Percentiles rank a stretch among this genome's conserved stretches.
These are phyloP conservation scores for Tamias sibiricus DNA, from an alignment of 2,113 vertebrate species.

Conservation along the genomic window DNA sequence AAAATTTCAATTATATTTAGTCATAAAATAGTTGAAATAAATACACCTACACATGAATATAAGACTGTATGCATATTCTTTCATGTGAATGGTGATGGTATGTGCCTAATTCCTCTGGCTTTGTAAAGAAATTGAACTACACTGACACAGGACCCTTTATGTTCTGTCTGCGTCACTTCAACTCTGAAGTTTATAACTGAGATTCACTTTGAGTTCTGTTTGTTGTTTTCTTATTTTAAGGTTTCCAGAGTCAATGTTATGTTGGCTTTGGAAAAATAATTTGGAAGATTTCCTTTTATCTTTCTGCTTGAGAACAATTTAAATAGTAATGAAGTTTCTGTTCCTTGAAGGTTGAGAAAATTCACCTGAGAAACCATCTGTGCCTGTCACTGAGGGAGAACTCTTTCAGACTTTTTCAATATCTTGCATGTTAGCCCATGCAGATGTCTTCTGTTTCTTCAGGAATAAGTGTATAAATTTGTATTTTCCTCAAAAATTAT, in stretches of 20 bases:
- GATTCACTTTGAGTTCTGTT: not conserved
- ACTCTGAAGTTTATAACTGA: not conserved
- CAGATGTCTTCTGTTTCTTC: not conserved
- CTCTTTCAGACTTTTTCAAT: slow-evolving; percentile 48
- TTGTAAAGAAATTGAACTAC: not conserved
- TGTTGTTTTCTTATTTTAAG: slow-evolving; percentile 34
- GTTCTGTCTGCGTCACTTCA: not conserved
- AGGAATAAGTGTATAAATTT: slow-evolving; percentile 63
- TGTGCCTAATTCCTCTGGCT: not conserved
- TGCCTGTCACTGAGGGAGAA: slow-evolving; percentile 63
- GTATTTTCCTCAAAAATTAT: slow-evolving; percentile 33
- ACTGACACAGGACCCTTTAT: not conserved
- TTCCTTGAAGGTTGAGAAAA: slow-evolving; percentile 76
- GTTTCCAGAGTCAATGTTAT: slow-evolving; percentile 22
- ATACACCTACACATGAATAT: not conserved
- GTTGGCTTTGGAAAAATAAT: slow-evolving; percentile 73
- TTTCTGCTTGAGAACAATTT: slow-evolving; percentile 69
- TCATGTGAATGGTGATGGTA: not conserved
- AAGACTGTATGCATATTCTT: not conserved
- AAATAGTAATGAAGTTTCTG: slow-evolving; percentile 71
- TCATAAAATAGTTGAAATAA: slow-evolving; percentile 18
- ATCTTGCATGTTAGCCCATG: slow-evolving; percentile 45
- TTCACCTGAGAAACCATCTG: slow-evolving; percentile 78
- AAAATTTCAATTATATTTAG: not conserved
- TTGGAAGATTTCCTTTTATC: slow-evolving; percentile 74